phyloP scores from a whole-genome alignment of 2,113 vertebrate species.

The Melanostigma gelatinosum region DNA sequence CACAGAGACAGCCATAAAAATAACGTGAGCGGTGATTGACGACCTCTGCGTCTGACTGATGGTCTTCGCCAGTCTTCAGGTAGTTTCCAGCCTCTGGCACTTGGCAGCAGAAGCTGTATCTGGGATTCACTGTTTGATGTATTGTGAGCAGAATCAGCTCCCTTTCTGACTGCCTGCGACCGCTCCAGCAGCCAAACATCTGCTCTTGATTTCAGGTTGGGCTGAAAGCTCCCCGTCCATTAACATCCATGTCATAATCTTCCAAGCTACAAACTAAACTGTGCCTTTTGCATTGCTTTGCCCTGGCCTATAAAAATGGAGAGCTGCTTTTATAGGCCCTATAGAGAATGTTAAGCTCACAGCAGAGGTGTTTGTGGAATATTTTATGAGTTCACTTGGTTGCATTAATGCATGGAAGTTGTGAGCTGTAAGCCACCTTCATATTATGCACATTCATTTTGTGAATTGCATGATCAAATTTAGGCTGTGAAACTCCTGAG shows the following conservation, averaged over 20 bases:
- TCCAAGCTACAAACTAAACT: conserved; percentile 66
- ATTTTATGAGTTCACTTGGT: conserved; percentile 14
- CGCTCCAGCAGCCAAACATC: conserved; percentile 72
- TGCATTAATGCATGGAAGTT: neutral
- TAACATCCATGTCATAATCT: conserved; percentile 76
- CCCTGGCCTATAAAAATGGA: conserved; percentile 43
- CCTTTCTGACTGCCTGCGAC: conserved; percentile 49
- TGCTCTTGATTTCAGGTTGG: conserved; percentile 76
- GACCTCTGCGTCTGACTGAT: conserved; percentile 35
- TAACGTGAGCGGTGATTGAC: conserved; percentile 26
- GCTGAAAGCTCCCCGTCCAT: conserved; percentile 73
- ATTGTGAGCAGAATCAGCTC: conserved; percentile 49
- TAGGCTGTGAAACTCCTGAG: conserved; percentile 21
- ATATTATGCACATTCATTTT: conserved; percentile 24
- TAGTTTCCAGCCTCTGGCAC: conserved; percentile 52
- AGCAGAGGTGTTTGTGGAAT: conserved; percentile 25
- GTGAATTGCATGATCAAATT: conserved; percentile 17
- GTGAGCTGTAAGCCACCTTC: neutral
- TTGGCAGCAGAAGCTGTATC: conserved; percentile 50
- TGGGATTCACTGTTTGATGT: conserved; percentile 60
- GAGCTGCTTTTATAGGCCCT: conserved; percentile 46
- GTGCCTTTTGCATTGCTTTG: conserved; percentile 30
- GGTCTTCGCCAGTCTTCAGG: conserved; percentile 48
- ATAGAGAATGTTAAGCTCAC: conserved; percentile 19
- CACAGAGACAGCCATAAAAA: conserved; percentile 35